Percentiles rank a stretch among this genome's conserved stretches.
phyloP scores from a whole-genome alignment of 2,113 vertebrate species.

The Telmatochromis sp. region DNA sequence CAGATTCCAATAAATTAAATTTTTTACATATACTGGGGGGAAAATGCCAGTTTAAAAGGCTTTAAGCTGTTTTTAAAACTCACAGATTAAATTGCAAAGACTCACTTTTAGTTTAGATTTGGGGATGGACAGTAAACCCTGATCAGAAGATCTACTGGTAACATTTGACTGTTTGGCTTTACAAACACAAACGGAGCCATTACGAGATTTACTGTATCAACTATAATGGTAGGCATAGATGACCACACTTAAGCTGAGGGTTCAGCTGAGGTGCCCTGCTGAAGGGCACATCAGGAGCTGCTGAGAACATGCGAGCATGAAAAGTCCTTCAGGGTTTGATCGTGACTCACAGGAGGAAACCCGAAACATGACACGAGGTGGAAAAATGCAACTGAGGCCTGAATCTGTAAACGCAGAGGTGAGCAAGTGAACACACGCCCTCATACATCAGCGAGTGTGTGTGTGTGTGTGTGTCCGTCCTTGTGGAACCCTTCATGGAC shows the following conservation, averaged over 20 bases:
- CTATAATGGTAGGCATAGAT: accelerated
- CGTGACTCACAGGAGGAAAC: background rate
- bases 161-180: accelerated
- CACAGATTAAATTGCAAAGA: background rate
- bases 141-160: accelerated
- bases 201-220: background rate
- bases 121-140: background rate
- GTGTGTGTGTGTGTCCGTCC: background rate
- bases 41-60: background rate
- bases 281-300: background rate
- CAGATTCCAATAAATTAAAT: background rate
- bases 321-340: background rate
- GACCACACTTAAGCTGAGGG: background rate
- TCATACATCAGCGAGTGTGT: background rate
- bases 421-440: background rate
- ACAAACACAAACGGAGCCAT: background rate
- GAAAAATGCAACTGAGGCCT: background rate
- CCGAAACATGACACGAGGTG: background rate
- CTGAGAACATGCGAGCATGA: background rate
- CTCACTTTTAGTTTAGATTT: background rate
- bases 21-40: accelerated
- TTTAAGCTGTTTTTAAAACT: background rate
- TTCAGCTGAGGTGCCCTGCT: background rate
- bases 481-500: conserved; percentile 1
- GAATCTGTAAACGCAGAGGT: background rate